phyloP scores from a whole-genome alignment of 2,888 invertebrate species.

The Harpalus rufipes region DNA sequence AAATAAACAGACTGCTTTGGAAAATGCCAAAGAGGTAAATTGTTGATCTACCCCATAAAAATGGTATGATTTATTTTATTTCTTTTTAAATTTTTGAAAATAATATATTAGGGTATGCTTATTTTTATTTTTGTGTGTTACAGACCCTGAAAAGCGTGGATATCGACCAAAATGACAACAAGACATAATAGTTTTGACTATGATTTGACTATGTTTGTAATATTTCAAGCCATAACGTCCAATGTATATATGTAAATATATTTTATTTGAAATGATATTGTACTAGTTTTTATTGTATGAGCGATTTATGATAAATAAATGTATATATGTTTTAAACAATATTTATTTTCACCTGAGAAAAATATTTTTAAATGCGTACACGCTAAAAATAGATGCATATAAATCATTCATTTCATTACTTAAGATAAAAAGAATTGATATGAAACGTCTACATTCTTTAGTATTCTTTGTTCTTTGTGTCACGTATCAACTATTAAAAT shows the following conservation, averaged over 20 bases:
- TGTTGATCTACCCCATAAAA: background rate
- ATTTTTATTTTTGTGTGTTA: background rate
- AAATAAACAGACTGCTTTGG: slow-evolving; percentile 67
- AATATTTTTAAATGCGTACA: too few species aligned
- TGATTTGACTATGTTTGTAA: background rate
- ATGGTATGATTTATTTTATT: background rate
- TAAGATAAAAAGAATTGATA: background rate
- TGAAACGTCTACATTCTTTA: background rate
- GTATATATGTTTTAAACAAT: slow-evolving; percentile 1
- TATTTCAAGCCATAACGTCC: background rate
- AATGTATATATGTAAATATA: background rate
- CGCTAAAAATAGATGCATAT: background rate
- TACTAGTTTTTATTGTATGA: slow-evolving; percentile 3
- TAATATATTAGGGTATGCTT: background rate
- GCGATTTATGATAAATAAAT: background rate
- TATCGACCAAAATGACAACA: background rate
- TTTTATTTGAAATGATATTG: background rate
- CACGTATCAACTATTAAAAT: background rate
- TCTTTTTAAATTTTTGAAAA: background rate
- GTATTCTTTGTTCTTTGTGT: background rate
- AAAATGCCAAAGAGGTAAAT: background rate
- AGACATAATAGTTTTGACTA: background rate
- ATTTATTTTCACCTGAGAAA: background rate
- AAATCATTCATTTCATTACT: background rate
- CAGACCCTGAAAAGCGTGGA: background rate